phyloP scores from a whole-genome alignment of 2,888 invertebrate genomes.

The Xylota segnis region DNA sequence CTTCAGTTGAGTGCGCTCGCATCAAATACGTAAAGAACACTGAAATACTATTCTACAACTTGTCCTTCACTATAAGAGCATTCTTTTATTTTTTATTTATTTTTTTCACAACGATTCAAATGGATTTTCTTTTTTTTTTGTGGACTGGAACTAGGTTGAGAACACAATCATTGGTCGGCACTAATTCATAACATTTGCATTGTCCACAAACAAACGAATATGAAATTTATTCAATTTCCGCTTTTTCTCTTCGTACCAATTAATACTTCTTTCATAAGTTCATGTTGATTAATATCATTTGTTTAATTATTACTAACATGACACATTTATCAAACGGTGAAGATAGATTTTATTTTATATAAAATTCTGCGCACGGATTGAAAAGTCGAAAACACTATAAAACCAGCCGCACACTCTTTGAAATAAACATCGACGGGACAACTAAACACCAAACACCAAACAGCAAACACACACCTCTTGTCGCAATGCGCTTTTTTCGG shows the following conservation, averaged over 20 bases:
- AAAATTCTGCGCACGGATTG: constrained; percentile 60
- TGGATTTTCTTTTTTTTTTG: constrained; percentile 6
- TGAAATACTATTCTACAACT: constrained; percentile 30
- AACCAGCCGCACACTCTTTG: constrained; percentile 5
- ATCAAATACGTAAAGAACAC: constrained; percentile 32
- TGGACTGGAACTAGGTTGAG: not conserved
- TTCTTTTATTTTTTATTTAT: not conserved
- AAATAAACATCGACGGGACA: constrained; percentile 12
- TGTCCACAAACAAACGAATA: constrained; percentile 26
- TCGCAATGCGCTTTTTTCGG: constrained; percentile 72
- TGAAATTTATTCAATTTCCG: constrained; percentile 41
- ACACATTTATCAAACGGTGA: constrained; percentile 37
- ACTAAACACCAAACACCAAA: constrained; percentile 39
- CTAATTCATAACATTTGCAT: constrained; percentile 36
- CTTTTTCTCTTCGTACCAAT: constrained; percentile 30
- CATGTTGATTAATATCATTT: constrained; percentile 62
- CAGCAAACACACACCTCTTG: constrained; percentile 61
- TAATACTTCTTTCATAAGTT: constrained; percentile 65
- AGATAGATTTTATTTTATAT: constrained; percentile 19
- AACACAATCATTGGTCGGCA: constrained; percentile 24
- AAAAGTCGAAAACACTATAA: constrained; percentile 24
- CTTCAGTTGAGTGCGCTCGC: constrained; percentile 61
- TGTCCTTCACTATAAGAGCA: constrained; percentile 47
- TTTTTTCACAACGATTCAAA: constrained; percentile 2
- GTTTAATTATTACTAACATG: constrained; percentile 50